Evolutionary conservation across 2,113 vertebrate species (phyloP), one percentile per base, ranked within the genome.

Genomic region (Strix aluco): DNA sequence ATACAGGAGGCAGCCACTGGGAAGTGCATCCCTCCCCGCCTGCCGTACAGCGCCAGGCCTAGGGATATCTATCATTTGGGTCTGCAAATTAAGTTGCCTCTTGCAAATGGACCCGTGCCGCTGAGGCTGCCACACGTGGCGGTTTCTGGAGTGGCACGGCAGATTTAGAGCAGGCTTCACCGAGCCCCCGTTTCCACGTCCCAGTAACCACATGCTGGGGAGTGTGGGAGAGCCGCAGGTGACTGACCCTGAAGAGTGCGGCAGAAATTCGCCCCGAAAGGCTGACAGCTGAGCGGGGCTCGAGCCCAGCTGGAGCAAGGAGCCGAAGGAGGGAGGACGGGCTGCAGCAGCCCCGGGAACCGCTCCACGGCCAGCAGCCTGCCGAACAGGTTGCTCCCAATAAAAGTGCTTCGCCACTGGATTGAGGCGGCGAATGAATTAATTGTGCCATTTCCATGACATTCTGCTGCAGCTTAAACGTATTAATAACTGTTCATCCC

Each of bases 181-280:
- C 3, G 11, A 92, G 91, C 29, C 83, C 74, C 71, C 8, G 0
- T 57, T 74, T 90, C 89, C 96, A 83, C 10, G 4, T 94, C 95
- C 85, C 81, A 94, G 92, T 73, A 86, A 96, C 96, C 97, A 95
- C 88, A 86, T 70, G 92, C 96, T 96, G 92, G 86, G 96, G 89
- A 67, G 97, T 97, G 87, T 98, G 98, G 97, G 98, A 98, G 97
- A 97, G 79, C 92, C 46, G 57, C 98, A 98, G 97, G 98, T 98
- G 98, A 96, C 93, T 94, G 74, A 94, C 96, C 97, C 78, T 47
- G 23, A 62, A 85, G 46, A 19, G 67, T n/a, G 12, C 10, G 19
- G 94, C 93, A 93, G 96, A 94, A 95, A 81, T 90, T 87, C 22
- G 3, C 46, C 83, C 67, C 46, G 46, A 94, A 98, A 95, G 94